phyloP scores from a whole-genome alignment of 2,888 invertebrate genomes.

The Tetanocera ferruginea region DNA sequence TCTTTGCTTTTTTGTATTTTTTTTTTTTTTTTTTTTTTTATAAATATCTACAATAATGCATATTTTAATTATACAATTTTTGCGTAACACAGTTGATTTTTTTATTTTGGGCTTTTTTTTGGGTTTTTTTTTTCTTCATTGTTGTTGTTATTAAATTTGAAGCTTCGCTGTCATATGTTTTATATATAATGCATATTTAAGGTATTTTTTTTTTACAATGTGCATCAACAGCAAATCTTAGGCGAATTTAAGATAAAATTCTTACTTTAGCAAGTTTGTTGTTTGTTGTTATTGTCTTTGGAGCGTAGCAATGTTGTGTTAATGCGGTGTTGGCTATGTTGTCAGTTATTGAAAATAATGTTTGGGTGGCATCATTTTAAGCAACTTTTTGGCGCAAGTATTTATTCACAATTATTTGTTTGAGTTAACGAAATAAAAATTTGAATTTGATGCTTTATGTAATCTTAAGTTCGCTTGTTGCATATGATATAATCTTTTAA shows the following conservation, averaged over 20 bases:
- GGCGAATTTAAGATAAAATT: not conserved
- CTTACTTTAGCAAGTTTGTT: not conserved
- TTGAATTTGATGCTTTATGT: too few relatives aligned
- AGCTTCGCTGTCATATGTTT: too few relatives aligned
- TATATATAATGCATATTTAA: not conserved
- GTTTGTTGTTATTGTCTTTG: not conserved
- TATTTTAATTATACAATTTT: constrained; percentile 9
- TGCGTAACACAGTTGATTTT: constrained; percentile 31
- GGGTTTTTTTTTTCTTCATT: not conserved
- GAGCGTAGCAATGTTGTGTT: not conserved
- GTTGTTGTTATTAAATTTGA: not conserved
- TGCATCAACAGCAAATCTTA: not conserved
- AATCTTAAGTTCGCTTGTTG: too few relatives aligned
- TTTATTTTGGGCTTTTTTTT: not conserved
- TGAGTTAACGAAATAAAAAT: too few relatives aligned
- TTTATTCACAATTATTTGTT: too few relatives aligned
- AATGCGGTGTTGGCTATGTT: not conserved
- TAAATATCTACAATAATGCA: constrained; percentile 6
- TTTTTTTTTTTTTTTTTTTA: not conserved
- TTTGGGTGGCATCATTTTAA: not conserved
- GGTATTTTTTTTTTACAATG: not conserved
- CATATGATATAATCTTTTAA: too few relatives aligned
- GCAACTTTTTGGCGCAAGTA: too few relatives aligned
- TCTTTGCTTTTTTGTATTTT: not conserved
- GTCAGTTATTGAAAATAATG: not conserved